Evolutionary conservation across 2,113 vertebrate genomes (phyloP).

Genomic region (Atherinomorus stipes): DNA sequence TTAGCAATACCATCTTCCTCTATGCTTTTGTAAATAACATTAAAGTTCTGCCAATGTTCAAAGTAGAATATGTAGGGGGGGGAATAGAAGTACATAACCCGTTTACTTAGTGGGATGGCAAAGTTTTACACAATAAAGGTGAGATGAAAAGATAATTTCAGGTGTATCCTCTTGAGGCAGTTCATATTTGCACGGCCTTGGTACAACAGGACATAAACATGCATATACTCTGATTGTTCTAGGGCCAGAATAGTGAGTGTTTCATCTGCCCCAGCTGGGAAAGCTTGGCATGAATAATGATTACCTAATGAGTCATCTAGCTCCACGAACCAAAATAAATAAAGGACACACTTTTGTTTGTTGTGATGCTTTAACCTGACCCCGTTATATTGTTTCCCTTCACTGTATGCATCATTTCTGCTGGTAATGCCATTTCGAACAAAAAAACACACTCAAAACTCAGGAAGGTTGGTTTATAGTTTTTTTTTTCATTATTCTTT

Average conservation of each 20-base stretch:
- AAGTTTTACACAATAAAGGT: background rate
- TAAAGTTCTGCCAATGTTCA: background rate
- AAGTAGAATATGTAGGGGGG: background rate
- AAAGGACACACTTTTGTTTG: background rate
- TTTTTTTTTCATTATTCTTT: constrained; percentile 44
- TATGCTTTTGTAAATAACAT: background rate
- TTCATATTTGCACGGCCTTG: constrained; percentile 11
- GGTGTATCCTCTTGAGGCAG: background rate
- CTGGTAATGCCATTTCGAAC: background rate
- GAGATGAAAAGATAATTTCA: background rate
- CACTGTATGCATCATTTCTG: background rate
- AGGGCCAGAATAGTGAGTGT: background rate
- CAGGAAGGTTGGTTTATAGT: constrained; percentile 44
- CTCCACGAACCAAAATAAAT: background rate
- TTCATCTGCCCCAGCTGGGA: background rate
- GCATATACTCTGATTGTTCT: background rate
- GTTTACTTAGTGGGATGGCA: background rate
- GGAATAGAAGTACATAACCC: background rate
- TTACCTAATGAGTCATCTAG: constrained; percentile 5
- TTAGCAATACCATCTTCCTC: background rate
- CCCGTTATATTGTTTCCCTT: background rate
- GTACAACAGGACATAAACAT: constrained; percentile 13
- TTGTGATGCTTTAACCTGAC: background rate
- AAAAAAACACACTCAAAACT: constrained; percentile 12
- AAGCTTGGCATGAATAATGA: constrained; percentile 16